Conservation (phyloP, 2,113 vertebrate species). For the Cyphomyrus discorhynchus region DNA sequence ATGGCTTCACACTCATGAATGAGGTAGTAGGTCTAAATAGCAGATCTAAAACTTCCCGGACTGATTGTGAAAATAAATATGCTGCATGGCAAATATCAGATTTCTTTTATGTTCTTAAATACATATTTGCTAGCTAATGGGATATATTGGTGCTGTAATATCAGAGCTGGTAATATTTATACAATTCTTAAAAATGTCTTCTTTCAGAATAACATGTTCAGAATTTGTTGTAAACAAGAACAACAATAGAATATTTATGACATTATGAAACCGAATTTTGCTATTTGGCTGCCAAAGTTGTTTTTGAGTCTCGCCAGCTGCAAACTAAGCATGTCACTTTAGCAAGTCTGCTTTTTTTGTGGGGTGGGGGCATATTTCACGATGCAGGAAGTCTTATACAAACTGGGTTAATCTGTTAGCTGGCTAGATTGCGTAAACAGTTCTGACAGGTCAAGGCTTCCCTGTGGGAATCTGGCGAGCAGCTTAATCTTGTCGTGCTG, state of each 20-base stretch:
- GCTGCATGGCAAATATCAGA: too few relatives aligned
- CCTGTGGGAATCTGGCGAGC: not conserved
- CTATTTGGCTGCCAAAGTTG: not conserved
- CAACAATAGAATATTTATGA: not conserved
- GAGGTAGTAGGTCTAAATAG: too few relatives aligned
- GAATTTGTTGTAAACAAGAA: not conserved
- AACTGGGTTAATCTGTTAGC: not conserved
- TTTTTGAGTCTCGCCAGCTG: not conserved
- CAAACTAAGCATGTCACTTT: not conserved
- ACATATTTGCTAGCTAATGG: not conserved
- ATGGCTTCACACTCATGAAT: too few relatives aligned
- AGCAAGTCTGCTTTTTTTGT: not conserved
- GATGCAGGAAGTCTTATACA: not conserved
- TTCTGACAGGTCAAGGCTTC: not conserved
- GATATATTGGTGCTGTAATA: not conserved
- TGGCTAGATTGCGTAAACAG: not conserved
- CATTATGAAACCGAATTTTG: not conserved
- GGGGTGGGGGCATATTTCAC: not conserved
- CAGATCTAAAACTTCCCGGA: too few relatives aligned
- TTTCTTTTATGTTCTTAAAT: not conserved
- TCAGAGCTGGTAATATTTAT: not conserved
- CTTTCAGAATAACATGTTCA: not conserved
- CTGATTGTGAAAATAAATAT: too few relatives aligned
- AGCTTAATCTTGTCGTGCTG: not conserved
- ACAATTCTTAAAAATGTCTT: not conserved